A percentile compares a stretch with the other conserved stretches of the same genome.
Conservation (phyloP, 2,797 vertebrate genomes). For the Gallinago solitaria region DNA sequence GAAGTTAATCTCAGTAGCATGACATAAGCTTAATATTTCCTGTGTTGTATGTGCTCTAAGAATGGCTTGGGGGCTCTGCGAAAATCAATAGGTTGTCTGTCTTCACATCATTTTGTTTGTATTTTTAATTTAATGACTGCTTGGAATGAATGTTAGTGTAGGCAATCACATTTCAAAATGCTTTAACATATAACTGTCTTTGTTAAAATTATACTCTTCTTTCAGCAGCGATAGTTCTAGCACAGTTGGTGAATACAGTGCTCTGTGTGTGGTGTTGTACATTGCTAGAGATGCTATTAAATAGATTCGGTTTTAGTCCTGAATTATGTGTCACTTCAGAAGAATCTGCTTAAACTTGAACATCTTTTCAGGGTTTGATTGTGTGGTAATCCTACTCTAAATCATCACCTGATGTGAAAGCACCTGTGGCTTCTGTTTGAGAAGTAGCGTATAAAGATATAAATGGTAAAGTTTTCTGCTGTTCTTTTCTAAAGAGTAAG, state of each 20-base stretch:
- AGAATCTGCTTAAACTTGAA: not conserved
- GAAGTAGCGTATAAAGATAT: not conserved
- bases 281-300: not conserved
- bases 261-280: not conserved
- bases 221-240: not conserved
- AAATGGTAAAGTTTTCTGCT: not conserved
- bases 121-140: not conserved
- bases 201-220: not conserved
- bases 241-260: not conserved
- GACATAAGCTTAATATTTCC: not conserved
- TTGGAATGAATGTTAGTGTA: not conserved
- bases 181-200: not conserved
- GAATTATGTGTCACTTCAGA: not conserved
- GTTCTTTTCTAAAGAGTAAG: not conserved
- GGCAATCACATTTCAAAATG: not conserved
- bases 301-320: not conserved
- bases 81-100: not conserved
- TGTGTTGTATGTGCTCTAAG: not conserved
- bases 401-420: not conserved
- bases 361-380: not conserved
- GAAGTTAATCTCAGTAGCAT: not conserved
- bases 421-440: not conserved
- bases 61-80: not conserved
- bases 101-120: not conserved
- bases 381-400: not conserved